phyloP scores from a whole-genome alignment of 2,888 invertebrate genomes.

The Tinea semifulvella region DNA sequence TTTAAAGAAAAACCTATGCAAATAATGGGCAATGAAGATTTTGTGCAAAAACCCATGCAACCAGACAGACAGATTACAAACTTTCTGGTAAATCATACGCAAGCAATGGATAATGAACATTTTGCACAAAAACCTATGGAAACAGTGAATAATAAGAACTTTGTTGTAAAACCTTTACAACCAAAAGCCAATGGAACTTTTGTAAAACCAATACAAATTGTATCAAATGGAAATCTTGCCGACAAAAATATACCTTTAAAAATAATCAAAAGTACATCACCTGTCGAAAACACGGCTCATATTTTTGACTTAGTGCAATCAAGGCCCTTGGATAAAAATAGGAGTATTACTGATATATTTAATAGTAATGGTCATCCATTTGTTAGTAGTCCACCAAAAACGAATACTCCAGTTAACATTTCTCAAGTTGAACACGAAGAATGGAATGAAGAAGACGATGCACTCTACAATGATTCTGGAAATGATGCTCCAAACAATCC shows the following conservation, averaged over 20 bases:
- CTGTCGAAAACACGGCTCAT: constrained; percentile 29
- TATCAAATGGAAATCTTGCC: no score
- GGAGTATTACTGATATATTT: constrained; percentile 56
- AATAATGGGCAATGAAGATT: no score
- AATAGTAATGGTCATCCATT: constrained; percentile 24
- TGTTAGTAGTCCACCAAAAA: constrained; percentile 31
- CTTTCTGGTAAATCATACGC: no score
- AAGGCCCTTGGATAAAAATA: constrained; percentile 36
- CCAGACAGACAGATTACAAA: no score
- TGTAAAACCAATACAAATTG: neutral
- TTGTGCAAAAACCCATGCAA: no score
- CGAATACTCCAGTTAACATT: constrained; percentile 25
- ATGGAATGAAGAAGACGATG: constrained; percentile 61
- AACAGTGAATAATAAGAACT: no score
- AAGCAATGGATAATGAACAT: no score
- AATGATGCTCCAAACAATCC: neutral
- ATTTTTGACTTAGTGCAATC: constrained; percentile 50
- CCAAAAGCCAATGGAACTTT: constrained; percentile 18
- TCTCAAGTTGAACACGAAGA: constrained; percentile 38
- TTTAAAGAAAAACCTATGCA: no score
- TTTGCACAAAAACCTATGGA: no score
- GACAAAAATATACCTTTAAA: neutral
- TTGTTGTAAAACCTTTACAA: constrained; percentile 28
- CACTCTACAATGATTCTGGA: constrained; percentile 44
- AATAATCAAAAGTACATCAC: constrained; percentile 18